phyloP scores from a whole-genome alignment of 2,888 invertebrate genomes.

The Entomobrya proxima region DNA sequence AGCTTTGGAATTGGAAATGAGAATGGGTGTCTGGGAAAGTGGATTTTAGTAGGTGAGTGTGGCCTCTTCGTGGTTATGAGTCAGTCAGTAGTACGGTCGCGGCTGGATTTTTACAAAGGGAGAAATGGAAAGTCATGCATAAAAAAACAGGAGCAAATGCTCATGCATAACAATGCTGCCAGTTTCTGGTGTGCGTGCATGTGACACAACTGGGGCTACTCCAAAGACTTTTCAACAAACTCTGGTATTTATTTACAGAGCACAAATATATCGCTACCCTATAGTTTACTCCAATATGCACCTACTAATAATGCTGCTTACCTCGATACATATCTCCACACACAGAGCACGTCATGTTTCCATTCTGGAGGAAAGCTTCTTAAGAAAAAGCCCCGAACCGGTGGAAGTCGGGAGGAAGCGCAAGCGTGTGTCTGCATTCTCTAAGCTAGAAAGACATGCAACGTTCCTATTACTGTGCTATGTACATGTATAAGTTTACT shows the following conservation, averaged over 20 bases:
- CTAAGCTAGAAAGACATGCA: not conserved
- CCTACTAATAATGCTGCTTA: too few species aligned
- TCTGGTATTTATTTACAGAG: not conserved
- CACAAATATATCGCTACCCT: not conserved
- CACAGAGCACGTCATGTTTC: conserved; percentile 26
- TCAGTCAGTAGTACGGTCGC: not conserved
- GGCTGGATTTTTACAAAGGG: not conserved
- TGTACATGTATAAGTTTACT: not conserved
- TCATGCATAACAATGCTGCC: not conserved
- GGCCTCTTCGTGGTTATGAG: not conserved
- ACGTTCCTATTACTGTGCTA: not conserved
- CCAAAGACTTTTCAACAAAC: not conserved
- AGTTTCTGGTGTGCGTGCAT: not conserved
- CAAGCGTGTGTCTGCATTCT: conserved; percentile 47
- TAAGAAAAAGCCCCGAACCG: conserved; percentile 59
- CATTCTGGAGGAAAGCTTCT: conserved; percentile 56
- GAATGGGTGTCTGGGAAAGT: conserved; percentile 12
- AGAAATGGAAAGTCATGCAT: not conserved
- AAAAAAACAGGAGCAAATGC: not conserved
- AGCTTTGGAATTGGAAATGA: conserved; percentile 7
- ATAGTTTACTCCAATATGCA: too few species aligned
- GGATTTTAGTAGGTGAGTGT: not conserved
- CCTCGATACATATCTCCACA: too few species aligned
- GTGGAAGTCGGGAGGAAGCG: conserved; percentile 62
- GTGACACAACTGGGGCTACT: conserved; percentile 37